Percentiles rank a stretch among this genome's conserved stretches.
Conservation (phyloP, 1,140 invertebrate species). For the Caenorhabditis remanei region DNA sequence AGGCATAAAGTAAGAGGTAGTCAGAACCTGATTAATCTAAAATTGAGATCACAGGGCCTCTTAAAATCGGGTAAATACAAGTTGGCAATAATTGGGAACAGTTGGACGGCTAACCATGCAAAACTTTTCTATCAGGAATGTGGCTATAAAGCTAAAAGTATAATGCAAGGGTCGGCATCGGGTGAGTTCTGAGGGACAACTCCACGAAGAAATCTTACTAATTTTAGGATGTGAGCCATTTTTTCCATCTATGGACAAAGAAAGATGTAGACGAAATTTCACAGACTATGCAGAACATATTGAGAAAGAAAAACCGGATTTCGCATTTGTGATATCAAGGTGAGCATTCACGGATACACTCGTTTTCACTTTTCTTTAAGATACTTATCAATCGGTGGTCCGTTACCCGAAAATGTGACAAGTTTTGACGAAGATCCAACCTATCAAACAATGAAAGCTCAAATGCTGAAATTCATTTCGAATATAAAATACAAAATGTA, state of each 20-base stretch:
- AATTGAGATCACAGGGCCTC: background rate
- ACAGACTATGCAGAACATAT: background rate
- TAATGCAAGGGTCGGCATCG: background rate
- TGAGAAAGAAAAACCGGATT: background rate
- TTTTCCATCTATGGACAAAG: background rate
- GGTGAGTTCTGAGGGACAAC: background rate
- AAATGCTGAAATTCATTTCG: background rate
- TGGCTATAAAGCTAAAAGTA: constrained; percentile 17
- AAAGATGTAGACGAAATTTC: background rate
- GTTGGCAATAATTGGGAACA: constrained; percentile 7
- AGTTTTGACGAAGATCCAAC: background rate
- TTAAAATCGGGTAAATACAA: background rate
- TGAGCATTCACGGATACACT: background rate
- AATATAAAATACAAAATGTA: constrained; percentile 6
- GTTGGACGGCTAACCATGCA: constrained; percentile 7
- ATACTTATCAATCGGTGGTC: constrained; percentile 14
- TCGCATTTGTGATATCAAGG: background rate
- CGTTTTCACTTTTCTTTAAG: background rate
- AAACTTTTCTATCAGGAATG: constrained; percentile 2
- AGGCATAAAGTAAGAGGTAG: background rate
- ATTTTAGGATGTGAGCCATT: no score
- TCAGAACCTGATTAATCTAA: no score
- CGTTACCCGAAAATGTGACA: background rate
- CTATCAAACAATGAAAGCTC: background rate
- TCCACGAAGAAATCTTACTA: no score